Conservation (phyloP, 2,113 vertebrate genomes). For the Scartelaos histophorus region DNA sequence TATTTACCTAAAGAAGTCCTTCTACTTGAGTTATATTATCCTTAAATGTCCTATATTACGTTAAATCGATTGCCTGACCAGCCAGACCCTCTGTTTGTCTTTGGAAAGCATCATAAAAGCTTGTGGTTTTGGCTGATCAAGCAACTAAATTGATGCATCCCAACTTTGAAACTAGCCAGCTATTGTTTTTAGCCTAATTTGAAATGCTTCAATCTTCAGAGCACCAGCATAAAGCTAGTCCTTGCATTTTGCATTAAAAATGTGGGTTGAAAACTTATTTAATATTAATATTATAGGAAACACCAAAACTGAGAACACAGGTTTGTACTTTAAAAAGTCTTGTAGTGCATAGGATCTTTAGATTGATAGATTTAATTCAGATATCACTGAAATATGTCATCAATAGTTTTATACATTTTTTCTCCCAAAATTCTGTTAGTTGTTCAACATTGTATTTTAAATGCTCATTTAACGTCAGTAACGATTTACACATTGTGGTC, state of each 20-base stretch:
- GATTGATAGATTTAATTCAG: neutral
- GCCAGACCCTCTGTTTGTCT: no score
- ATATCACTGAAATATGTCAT: no score
- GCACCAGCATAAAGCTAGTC: neutral
- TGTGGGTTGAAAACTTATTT: no score
- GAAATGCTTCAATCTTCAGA: neutral
- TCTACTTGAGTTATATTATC: neutral
- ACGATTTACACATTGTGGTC: slow-evolving; percentile 29
- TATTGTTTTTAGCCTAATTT: neutral
- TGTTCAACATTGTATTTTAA: no score
- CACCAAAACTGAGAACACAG: neutral
- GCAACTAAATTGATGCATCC: no score
- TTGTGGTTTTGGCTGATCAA: no score
- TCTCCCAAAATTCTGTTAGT: no score
- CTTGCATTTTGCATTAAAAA: neutral
- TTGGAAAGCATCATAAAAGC: no score
- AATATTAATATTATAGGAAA: neutral
- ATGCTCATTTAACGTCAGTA: neutral
- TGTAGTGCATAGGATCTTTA: neutral
- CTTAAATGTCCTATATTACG: neutral
- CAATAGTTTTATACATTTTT: no score
- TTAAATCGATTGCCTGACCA: no score
- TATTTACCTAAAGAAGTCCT: neutral
- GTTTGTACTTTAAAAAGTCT: no score
- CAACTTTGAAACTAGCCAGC: neutral